phyloP scores from a whole-genome alignment of 2,797 vertebrate species.

The Gymnodraco acuticeps region DNA sequence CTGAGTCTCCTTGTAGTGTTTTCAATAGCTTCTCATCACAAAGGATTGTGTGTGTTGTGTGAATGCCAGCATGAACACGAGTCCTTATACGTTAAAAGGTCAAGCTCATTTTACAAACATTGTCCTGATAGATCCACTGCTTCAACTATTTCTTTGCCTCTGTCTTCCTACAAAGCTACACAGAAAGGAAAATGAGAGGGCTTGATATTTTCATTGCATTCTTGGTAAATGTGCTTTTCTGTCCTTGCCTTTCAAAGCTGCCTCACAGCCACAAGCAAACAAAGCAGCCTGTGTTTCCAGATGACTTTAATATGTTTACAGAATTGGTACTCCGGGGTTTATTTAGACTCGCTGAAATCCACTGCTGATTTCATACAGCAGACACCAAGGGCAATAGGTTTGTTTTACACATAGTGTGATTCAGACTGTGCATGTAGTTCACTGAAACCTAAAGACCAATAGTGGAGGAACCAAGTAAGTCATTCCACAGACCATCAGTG shows the following conservation, averaged over 20 bases:
- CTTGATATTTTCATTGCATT: slow-evolving; percentile 29
- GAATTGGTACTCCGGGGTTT: slow-evolving; percentile 7
- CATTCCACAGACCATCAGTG: background rate
- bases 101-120: slow-evolving; percentile 61
- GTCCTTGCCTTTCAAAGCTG: slow-evolving; percentile 10
- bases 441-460: background rate
- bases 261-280: slow-evolving; percentile 9
- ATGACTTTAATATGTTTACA: slow-evolving; percentile 17
- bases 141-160: slow-evolving; percentile 35
- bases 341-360: slow-evolving; percentile 16
- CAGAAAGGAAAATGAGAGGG: slow-evolving; percentile 49
- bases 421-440: background rate
- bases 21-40: slow-evolving; percentile 36
- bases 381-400: background rate
- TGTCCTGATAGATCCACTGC: slow-evolving; percentile 42
- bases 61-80: background rate
- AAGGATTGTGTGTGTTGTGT: background rate
- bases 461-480: too few relatives aligned
- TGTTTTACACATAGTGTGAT: background rate
- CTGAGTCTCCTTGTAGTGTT: slow-evolving; percentile 33
- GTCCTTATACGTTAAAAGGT: slow-evolving; percentile 45
- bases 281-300: slow-evolving; percentile 10
- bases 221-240: slow-evolving; percentile 10
- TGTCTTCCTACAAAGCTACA: slow-evolving; percentile 20
- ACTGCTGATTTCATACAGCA: background rate